Conservation (phyloP, 2,797 vertebrate species). For the Gadopsis marmoratus region DNA sequence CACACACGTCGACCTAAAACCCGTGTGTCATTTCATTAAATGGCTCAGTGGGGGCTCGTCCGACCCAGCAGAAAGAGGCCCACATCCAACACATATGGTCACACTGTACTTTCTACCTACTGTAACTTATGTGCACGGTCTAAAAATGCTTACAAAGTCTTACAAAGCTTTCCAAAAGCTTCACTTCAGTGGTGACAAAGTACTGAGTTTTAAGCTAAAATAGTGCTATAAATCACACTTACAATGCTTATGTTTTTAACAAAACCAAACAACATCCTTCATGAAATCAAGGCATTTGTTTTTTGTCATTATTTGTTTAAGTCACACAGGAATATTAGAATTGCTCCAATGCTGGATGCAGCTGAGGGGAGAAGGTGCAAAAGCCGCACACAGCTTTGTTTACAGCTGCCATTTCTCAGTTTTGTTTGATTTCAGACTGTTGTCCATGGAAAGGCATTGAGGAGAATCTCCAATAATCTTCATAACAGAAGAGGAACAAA, state of each 20-base stretch:
- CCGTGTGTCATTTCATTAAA: slow-evolving; percentile 78
- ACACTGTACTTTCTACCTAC: slow-evolving; percentile 52
- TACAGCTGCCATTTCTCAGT: slow-evolving; percentile 50
- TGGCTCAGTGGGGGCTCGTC: slow-evolving; percentile 81
- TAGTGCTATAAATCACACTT: slow-evolving; percentile 87
- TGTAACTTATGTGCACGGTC: slow-evolving; percentile 63
- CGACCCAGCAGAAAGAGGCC: slow-evolving; percentile 83
- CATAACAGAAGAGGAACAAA: slow-evolving; percentile 42
- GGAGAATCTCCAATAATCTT: slow-evolving; percentile 42
- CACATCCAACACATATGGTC: slow-evolving; percentile 60
- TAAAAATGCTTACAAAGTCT: slow-evolving; percentile 40
- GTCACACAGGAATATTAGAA: slow-evolving; percentile 44
- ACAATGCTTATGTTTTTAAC: slow-evolving; percentile 57
- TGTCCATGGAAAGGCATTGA: slow-evolving; percentile 33
- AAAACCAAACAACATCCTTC: slow-evolving; percentile 78
- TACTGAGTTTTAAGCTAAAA: slow-evolving; percentile 87
- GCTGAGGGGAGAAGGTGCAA: slow-evolving; percentile 24
- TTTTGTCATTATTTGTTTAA: slow-evolving; percentile 35
- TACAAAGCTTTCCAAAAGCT: slow-evolving; percentile 80
- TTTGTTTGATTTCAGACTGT: slow-evolving; percentile 37
- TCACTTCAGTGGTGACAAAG: slow-evolving; percentile 89
- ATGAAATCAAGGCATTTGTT: slow-evolving; percentile 80
- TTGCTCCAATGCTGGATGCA: slow-evolving; percentile 31
- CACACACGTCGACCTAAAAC: slow-evolving; percentile 56
- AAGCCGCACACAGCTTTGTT: slow-evolving; percentile 41